Evolutionary conservation across 2,797 vertebrate species (phyloP).

Genomic region (Mycteria americana): DNA sequence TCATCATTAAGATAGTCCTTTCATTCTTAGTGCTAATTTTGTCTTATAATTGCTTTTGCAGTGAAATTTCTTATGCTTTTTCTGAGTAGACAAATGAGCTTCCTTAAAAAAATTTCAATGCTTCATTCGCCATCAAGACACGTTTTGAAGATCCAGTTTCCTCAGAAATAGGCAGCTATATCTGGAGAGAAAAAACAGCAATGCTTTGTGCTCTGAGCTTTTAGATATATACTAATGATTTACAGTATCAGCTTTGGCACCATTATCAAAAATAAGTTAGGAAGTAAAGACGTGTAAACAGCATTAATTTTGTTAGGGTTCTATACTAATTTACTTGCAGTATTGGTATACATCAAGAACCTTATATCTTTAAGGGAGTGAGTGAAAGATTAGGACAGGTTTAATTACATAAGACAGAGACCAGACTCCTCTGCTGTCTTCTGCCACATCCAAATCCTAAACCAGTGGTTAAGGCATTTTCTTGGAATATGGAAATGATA

Average conservation of each 20-base stretch:
- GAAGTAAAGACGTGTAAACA: background rate
- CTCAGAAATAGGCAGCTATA: background rate
- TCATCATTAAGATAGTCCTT: constrained; percentile 38
- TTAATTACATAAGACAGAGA: background rate
- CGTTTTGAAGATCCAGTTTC: background rate
- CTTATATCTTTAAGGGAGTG: background rate
- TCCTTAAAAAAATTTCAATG: constrained; percentile 27
- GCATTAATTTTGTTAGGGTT: background rate
- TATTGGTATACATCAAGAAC: background rate
- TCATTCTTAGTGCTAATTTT: constrained; percentile 37
- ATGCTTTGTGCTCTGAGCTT: background rate
- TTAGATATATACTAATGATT: background rate
- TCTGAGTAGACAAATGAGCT: constrained; percentile 13
- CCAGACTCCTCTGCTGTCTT: background rate
- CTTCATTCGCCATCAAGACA: constrained; percentile 22
- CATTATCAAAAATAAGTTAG: background rate
- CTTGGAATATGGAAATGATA: background rate
- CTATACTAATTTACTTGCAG: background rate
- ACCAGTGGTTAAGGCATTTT: background rate
- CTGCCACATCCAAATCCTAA: background rate
- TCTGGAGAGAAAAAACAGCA: background rate
- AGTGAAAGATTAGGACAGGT: background rate
- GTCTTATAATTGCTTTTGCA: constrained; percentile 36
- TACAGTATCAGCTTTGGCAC: background rate
- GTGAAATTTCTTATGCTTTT: constrained; percentile 4